Base-by-base conservation (phyloP, 2,797 vertebrate genomes). In the Amniataba percoides region DNA sequence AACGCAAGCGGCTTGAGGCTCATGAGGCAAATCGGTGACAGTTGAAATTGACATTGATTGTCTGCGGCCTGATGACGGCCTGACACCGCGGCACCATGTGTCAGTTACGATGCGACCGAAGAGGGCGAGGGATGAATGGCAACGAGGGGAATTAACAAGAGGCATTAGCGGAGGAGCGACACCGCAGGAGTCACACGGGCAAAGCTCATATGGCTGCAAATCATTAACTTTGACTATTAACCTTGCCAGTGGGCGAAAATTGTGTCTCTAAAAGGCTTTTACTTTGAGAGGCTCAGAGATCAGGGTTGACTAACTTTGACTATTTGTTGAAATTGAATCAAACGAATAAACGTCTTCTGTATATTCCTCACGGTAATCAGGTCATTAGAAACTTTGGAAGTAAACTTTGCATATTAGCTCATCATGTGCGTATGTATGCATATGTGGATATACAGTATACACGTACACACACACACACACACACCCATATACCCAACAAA, bases 41-140 rank as follows among this genome's bases (percentile, higher is more conserved):
- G 69, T 27, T 66, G 48, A 61, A 80, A 46, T 0, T 80, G 84
- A 81, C 88, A 84, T 58, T 75, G 82, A 87, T 80, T 82, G 85
- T 71, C 81, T 84, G 46, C 25, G 66, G 72, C 69, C 66, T 52
- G 59, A 74, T 69, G 82, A 80, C 62, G 18, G n/a, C 65, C 34
- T 76, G 77, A 85, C 78, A 86, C 72, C 83, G 73, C 51, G 52
- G 71, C 69, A 74, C 57, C 78, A 79, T 78, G 82, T 73, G 86
- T 85, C 83, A 82, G 57, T 77, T 52, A 60, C 25, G 69, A 80
- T 51, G 67, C 61, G 51, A 74, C 71, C 40, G 46, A 43, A 70
- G 78, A 87, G 45, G 66, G 57, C 31, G 19, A 45, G 51, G 42
- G 58, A 65, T 61, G 42, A 89, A 79, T 52, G 74, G 23, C 72